These are phyloP conservation scores for Neria commutata DNA, from an alignment of 2,888 invertebrate genomes.

Conservation along the genomic window DNA sequence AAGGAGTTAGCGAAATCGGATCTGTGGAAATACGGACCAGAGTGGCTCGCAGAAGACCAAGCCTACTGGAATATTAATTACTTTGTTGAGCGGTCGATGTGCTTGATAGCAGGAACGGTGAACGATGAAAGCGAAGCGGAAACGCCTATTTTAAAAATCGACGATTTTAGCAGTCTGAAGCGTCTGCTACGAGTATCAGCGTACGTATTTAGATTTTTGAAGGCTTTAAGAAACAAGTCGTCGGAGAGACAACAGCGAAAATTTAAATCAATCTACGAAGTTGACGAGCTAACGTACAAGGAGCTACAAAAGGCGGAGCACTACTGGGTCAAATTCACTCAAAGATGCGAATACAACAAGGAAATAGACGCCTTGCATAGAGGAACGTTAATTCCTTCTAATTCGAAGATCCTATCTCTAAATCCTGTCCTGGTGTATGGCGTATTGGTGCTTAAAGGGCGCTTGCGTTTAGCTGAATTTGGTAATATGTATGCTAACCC, in stretches of 20 bases:
- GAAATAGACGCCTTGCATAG: neutral
- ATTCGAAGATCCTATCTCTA: no score
- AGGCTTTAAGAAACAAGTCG: neutral
- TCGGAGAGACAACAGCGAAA: neutral
- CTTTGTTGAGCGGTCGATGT: neutral
- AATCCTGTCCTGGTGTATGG: neutral
- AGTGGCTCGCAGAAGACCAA: neutral
- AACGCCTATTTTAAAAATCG: neutral
- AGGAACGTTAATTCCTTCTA: no score
- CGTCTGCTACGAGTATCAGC: neutral
- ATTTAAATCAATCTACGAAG: conserved; percentile 2
- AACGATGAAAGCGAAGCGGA: neutral
- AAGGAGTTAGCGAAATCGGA: neutral
- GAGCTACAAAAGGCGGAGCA: neutral
- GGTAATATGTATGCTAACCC: no score
- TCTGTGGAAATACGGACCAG: neutral
- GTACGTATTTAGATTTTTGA: neutral
- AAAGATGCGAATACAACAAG: neutral
- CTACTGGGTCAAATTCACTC: neutral
- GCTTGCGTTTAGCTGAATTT: no score
- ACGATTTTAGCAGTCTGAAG: neutral
- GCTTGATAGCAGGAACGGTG: neutral
- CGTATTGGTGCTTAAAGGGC: neutral
- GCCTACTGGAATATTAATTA: no score
- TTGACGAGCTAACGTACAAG: neutral